Percentiles rank a stretch among this genome's conserved stretches.
Conservation (phyloP, 2,888 invertebrate genomes). For the Leptinotarsa juncta region DNA sequence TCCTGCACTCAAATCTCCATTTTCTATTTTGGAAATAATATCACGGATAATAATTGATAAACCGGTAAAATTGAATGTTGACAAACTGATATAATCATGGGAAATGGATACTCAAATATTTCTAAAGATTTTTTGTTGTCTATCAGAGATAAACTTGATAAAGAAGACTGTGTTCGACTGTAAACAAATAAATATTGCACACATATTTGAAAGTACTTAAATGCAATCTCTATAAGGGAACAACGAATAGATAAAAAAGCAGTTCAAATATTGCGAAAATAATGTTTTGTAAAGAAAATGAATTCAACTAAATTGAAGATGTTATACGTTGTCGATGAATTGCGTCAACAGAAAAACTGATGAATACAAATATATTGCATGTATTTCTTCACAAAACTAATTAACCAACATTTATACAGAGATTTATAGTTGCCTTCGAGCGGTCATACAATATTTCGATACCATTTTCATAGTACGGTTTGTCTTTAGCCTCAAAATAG, state of each 20-base stretch:
- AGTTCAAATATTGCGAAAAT: constrained; percentile 27
- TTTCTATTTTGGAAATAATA: background rate
- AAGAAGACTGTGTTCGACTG: constrained; percentile 28
- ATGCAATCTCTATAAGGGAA: constrained; percentile 28
- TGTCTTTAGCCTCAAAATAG: too few species aligned
- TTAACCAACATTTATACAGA: too few species aligned
- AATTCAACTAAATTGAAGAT: background rate
- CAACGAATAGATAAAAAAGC: constrained; percentile 34
- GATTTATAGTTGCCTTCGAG: too few species aligned
- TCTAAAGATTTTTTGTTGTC: constrained; percentile 30
- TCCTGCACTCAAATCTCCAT: too few species aligned
- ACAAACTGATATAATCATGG: background rate
- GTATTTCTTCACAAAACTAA: too few species aligned
- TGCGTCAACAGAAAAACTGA: too few species aligned
- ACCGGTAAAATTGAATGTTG: background rate
- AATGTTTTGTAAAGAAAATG: constrained; percentile 4
- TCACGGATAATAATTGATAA: background rate
- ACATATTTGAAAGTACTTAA: constrained; percentile 34
- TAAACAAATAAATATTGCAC: constrained; percentile 33
- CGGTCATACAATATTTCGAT: too few species aligned
- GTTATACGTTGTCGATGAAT: background rate
- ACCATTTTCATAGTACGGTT: too few species aligned
- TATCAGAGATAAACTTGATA: constrained; percentile 32
- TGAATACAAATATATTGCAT: too few species aligned
- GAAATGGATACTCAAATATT: constrained; percentile 20